Percentiles rank a stretch among this genome's conserved stretches.
These are phyloP conservation scores for Trichosurus vulpecula DNA, from an alignment of 2,797 vertebrate species.

Conservation along the genomic window DNA sequence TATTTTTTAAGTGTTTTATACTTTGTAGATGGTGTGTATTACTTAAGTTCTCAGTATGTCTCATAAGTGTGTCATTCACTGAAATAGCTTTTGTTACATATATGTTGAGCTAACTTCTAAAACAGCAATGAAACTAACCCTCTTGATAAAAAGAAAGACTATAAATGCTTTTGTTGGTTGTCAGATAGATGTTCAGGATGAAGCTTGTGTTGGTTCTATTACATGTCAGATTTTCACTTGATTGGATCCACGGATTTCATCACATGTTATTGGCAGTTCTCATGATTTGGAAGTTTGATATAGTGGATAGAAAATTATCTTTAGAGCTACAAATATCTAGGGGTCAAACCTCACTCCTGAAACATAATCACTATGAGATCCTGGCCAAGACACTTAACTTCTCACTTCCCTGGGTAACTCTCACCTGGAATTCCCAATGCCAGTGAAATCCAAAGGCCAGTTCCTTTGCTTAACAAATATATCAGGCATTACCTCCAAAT, in stretches of 20 bases:
- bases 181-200: neutral
- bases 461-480: neutral
- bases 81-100: neutral
- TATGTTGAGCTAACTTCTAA: neutral
- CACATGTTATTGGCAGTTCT: neutral
- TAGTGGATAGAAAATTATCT: neutral
- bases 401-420: neutral
- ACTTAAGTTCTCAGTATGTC: neutral
- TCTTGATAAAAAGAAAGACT: neutral
- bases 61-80: neutral
- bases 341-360: neutral
- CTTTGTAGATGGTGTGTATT: neutral
- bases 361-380: neutral
- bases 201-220: neutral
- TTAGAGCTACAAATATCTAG: neutral
- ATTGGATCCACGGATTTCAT: neutral
- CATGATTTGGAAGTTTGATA: neutral
- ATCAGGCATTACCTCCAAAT: neutral
- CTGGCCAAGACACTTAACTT: neutral
- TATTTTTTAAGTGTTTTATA: neutral
- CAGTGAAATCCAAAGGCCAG: neutral
- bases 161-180: neutral
- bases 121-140: neutral
- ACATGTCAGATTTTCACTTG: neutral
- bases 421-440: neutral